Evolutionary conservation across 2,797 vertebrate species (phyloP), one percentile per base, ranked within the genome.

Genomic region (Alcedo quadribrachys): DNA sequence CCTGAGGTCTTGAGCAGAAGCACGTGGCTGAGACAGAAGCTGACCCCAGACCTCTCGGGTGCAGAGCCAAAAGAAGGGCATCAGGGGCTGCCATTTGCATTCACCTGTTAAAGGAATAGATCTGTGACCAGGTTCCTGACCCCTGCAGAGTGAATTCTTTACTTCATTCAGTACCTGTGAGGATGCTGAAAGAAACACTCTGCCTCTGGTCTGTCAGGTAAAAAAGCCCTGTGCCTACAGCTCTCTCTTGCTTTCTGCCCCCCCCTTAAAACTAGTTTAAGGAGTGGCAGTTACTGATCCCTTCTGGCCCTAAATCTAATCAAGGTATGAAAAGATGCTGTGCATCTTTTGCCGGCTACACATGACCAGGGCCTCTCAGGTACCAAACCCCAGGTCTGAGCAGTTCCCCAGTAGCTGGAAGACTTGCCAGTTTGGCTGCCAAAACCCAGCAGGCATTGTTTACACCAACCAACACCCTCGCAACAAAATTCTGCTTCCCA

Each of bases 401-500:
- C 46, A 18, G 4, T 30, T 32, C 61, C 40, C 1, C 11, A 4
- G 65, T 17, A 65, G 81, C 77, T 54, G 69, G 69, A 42, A 54
- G 57, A 3, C 20, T 5, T 0, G 20, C 3, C 15, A 8, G 19
- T 5, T 4, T 1, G 55, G 85, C 87, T 94, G 94, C 93, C 95
- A 94, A 51, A 43, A 16, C 24, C 33, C 90, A 68, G 69, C 90
- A 94, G 95, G 93, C 91, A 16, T 61, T 91, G 86, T 93, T 94
- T 85, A 85, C 90, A 70, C 74, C 91, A 51, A 3, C 6, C 0
- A 82, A 82, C 85, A 76, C 91, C 90, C 93, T 87, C 86, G 33
- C 79, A 40, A 85, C 94, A 83, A 19, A 94, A 87, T 66, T 32
- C 81, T 61, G 88, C 88, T 92, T 91, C 96, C 90, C 85, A 45